Base-by-base conservation (phyloP, 2,888 invertebrate genomes). In the Amblyteles armatorius region DNA sequence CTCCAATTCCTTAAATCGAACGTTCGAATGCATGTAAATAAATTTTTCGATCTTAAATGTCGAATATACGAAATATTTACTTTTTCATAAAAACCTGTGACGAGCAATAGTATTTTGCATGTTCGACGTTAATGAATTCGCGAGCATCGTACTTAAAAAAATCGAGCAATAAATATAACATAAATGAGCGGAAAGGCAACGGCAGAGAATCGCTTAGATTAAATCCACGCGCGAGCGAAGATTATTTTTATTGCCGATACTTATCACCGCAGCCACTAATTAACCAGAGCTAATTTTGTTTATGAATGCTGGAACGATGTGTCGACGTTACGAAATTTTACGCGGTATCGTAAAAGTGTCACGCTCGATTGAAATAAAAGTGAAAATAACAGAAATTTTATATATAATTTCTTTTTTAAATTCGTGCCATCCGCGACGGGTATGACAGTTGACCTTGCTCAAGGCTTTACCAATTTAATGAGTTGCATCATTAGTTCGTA, bases 161-260 rank as follows among this genome's bases (percentile, higher is more conserved):
- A 52, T n/a, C n/a, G 9, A 52, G 7, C 1, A 55, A 55, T 55
- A 22, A 7, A 19, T 22, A 19, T 19, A 22, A 22, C n/a, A 16
- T 29, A 16, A 73, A 44, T 9, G 26, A 78, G 65, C 68, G 63
- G 68, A 84, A 84, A 79, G 78, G 81, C n/a, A n/a, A n/a, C n/a
- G n/a, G n/a, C 55, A 52, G 73, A 82, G 50, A 82, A 84, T 79
- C 78, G 33, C 65, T 69, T 63, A 55, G 78, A 79, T 84, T 76
- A 84, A 82, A 69, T 26, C 50, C 63, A 68, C 55, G 48, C 36
- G 55, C 63, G 55, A 52, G 48, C 33, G 33, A 36, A 22, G 55
- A 60, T 57, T 33, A 69, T 60, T 52, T 73, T 78, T 44, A 57
- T 78, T 44, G 22, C 40, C 11, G 33, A 73, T 73, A 40, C 67